Base-by-base conservation (phyloP, 2,888 invertebrate species). In the Pocota personata region DNA sequence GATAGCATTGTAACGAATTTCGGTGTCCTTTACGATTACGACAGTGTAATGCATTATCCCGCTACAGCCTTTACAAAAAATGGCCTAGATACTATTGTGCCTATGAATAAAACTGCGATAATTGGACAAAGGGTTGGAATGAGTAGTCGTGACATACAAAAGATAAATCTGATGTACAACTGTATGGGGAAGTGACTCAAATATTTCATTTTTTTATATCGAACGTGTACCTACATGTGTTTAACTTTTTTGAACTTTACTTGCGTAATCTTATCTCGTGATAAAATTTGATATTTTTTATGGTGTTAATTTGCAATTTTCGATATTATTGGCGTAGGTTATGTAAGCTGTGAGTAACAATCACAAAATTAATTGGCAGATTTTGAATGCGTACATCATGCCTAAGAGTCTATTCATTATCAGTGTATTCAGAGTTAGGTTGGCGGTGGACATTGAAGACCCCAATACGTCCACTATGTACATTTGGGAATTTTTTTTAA, bases 31-130 rank as follows among this genome's bases (percentile, higher is more conserved):
- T 96, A 96, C 89, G 96, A 96, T 90, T 96, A 95, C 90, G 94
- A 94, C 87, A 96, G 96, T 87, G 95, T 96, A 1, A 95, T 96
- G 96, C 96, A 96, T 89, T 96, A 96, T 90, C 95, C 95, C 0
- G 93, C 94, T 12, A 94, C 94, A 37, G 96, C 96, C 0, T 96
- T 96, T 91, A 95, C 96, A 0, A 93, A 90, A 79, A 96, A 96
- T 90, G 94, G 94, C 0, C 91, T 93, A 89, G 94, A 94, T 57
- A 96, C 96, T 0, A 95, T 96, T 66, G 93, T 94, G 19, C 93
- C 96, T 0, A 50, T 87, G 16, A 55, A 64, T 4, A 10, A n/a
- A 7, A 88, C 83, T 5, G 89, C 62, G 2, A 19, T 64, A 27
- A 87, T 89, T 58, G 89, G 89, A 8, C 88, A 88, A 67, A 71